phyloP scores from a whole-genome alignment of 2,888 invertebrate species.

The Atherix ibis region DNA sequence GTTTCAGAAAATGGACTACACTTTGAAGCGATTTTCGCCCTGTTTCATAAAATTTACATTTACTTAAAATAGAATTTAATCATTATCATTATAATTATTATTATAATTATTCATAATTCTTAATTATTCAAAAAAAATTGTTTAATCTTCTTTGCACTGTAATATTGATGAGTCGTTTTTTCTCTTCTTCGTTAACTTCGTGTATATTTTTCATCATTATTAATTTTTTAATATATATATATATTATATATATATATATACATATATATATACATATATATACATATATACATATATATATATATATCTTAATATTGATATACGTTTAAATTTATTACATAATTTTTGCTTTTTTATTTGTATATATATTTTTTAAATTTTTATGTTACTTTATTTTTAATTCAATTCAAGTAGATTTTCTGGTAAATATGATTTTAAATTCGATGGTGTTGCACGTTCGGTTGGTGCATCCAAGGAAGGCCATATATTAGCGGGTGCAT shows the following conservation, averaged over 20 bases:
- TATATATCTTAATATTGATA: conserved; percentile 19
- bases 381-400: conserved; percentile 32
- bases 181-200: no score
- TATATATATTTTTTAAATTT: conserved; percentile 1
- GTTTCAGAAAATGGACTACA: no score
- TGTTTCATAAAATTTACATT: no score
- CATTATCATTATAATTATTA: no score
- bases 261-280: conserved; percentile 19
- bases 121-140: no score
- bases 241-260: conserved; percentile 4
- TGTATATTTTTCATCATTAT: background rate
- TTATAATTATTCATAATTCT: no score
- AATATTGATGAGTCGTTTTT: no score
- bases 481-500: conserved; percentile 41
- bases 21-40: no score
- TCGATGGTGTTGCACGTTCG: conserved; percentile 69
- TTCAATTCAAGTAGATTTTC: conserved; percentile 77
- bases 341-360: conserved; percentile 1
- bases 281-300: conserved; percentile 25
- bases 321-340: conserved; percentile 13
- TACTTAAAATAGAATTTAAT: no score
- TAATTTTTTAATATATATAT: conserved; percentile 6
- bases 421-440: conserved; percentile 74
- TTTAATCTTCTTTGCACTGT: no score
- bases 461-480: conserved; percentile 48